Evolutionary conservation across 2,888 invertebrate genomes (phyloP).

Genomic region (Epirrhoe alternata): DNA sequence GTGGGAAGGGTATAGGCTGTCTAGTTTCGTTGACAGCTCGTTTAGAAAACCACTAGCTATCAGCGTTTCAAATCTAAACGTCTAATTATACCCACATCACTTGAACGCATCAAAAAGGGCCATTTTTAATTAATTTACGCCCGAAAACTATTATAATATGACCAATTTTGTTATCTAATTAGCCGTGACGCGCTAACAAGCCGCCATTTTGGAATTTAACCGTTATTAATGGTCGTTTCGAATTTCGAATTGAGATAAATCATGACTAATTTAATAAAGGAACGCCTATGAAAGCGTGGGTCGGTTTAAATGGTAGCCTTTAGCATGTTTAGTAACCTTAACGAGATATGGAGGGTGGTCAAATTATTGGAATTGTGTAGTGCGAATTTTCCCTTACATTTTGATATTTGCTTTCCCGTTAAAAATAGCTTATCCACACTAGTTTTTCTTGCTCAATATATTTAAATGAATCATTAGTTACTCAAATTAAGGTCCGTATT

Average conservation of each 20-base stretch:
- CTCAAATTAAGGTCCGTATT: slow-evolving; percentile 1
- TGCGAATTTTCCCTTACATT: background rate
- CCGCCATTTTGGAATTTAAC: slow-evolving; percentile 71
- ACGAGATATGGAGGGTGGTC: slow-evolving; percentile 17
- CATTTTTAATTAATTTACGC: slow-evolving; percentile 83
- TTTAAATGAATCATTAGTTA: slow-evolving; percentile 34
- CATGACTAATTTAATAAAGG: slow-evolving; percentile 54
- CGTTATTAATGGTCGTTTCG: slow-evolving; percentile 67
- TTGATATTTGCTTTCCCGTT: too few relatives aligned
- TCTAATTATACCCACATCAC: slow-evolving; percentile 85
- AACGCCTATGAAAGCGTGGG: slow-evolving; percentile 44
- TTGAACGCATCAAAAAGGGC: slow-evolving; percentile 75
- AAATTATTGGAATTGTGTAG: background rate
- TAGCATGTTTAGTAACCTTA: slow-evolving; percentile 34
- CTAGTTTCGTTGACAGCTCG: slow-evolving; percentile 74
- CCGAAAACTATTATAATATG: slow-evolving; percentile 82
- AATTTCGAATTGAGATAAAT: slow-evolving; percentile 69
- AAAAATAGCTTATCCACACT: too few relatives aligned
- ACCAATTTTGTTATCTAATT: slow-evolving; percentile 83
- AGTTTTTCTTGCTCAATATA: background rate
- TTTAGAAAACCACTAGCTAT: slow-evolving; percentile 73
- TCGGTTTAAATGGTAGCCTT: slow-evolving; percentile 38
- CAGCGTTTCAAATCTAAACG: slow-evolving; percentile 78
- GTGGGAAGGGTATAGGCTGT: slow-evolving; percentile 46
- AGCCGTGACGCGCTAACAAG: slow-evolving; percentile 78